Evolutionary conservation across 2,888 invertebrate species (phyloP).

Genomic region (Nasonia oneida): DNA sequence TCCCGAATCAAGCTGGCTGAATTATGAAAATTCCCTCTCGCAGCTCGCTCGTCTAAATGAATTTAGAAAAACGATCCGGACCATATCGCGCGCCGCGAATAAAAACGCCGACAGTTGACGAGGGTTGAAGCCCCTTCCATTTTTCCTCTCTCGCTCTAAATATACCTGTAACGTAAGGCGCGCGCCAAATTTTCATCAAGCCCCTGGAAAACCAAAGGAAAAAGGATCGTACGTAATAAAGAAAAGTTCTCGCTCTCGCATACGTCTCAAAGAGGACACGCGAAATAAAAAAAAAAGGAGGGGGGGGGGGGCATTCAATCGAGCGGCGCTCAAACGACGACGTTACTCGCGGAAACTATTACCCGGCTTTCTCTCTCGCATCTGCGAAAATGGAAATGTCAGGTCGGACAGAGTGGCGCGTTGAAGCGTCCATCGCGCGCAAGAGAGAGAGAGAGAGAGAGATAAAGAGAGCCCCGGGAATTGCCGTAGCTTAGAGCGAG

Average conservation of each 20-base stretch:
- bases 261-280: neutral
- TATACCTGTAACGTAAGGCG: neutral
- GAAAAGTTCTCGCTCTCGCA: neutral
- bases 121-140: slow-evolving; percentile 35
- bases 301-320: neutral
- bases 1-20: neutral
- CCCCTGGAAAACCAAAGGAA: neutral
- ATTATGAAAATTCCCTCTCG: neutral
- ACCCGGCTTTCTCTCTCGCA: neutral
- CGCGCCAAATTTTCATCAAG: slow-evolving; percentile 10
- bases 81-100: neutral
- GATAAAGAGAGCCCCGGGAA: slow-evolving; percentile 49
- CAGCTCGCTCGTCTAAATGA: neutral
- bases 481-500: slow-evolving; percentile 45
- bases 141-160: neutral
- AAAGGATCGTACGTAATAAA: neutral
- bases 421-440: slow-evolving; percentile 2
- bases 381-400: slow-evolving; percentile 58
- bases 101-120: slow-evolving; percentile 53
- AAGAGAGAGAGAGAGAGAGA: neutral
- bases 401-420: slow-evolving; percentile 20
- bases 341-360: neutral
- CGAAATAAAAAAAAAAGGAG: neutral
- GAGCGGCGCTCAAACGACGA: neutral
- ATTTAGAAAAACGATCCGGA: slow-evolving; percentile 41